Evolutionary conservation across 2,888 invertebrate species (phyloP).

Genomic region (Neocrepidodera transversa): DNA sequence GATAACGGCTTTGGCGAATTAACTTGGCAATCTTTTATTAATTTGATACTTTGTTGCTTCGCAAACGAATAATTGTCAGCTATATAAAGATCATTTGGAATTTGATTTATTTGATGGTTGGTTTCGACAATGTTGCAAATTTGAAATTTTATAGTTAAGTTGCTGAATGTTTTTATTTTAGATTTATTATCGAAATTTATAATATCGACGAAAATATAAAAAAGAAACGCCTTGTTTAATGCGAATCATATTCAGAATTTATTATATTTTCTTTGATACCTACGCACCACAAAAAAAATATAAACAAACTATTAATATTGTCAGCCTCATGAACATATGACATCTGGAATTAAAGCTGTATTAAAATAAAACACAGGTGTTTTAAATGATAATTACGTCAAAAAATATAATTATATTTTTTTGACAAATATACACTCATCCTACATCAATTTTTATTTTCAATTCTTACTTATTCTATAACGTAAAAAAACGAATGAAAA

Average conservation of each 20-base stretch:
- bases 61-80: slow-evolving; percentile 21
- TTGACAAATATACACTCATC: too few species aligned
- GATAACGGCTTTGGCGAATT: slow-evolving; percentile 38
- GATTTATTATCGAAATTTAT: too few species aligned
- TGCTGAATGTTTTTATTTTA: too few species aligned
- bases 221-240: too few species aligned
- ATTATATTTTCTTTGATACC: too few species aligned
- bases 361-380: slow-evolving; percentile 10
- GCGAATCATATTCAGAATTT: too few species aligned
- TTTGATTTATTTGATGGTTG: slow-evolving; percentile 19
- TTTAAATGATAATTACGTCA: background rate
- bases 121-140: slow-evolving; percentile 3
- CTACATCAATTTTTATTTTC: too few species aligned
- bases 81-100: slow-evolving; percentile 21
- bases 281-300: background rate
- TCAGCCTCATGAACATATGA: background rate
- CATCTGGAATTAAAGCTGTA: slow-evolving; percentile 7
- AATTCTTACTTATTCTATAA: too few species aligned
- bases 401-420: too few species aligned
- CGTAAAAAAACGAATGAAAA: too few species aligned
- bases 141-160: slow-evolving; percentile 14
- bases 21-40: slow-evolving; percentile 30
- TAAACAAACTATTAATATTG: slow-evolving; percentile 14
- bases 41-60: slow-evolving; percentile 39
- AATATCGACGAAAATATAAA: too few species aligned